Conservation (phyloP, 2,797 vertebrate genomes). For the Oreonectes daqikongensis region DNA sequence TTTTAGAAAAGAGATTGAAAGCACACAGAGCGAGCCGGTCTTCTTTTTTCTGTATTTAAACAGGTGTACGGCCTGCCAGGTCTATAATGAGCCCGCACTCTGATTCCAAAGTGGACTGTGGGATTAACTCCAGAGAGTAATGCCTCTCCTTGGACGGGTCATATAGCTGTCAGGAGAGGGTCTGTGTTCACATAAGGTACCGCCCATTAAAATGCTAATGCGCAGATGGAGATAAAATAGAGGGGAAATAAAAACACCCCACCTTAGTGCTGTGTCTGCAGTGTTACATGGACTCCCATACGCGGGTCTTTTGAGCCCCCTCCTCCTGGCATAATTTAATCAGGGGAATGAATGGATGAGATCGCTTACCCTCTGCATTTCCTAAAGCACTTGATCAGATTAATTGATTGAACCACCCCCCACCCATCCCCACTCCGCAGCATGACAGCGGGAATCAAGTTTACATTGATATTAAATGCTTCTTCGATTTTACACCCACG, state of each 20-base stretch:
- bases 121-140: slow-evolving; percentile 61
- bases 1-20: slow-evolving; percentile 30
- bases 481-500: slow-evolving; percentile 62
- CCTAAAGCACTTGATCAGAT: slow-evolving; percentile 17
- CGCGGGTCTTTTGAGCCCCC: slow-evolving; percentile 63
- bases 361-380: slow-evolving; percentile 71
- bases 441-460: slow-evolving; percentile 70
- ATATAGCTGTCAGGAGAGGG: slow-evolving; percentile 64
- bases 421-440: slow-evolving; percentile 46
- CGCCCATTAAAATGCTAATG: slow-evolving; percentile 67
- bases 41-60: slow-evolving; percentile 40
- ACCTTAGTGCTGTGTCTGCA: slow-evolving; percentile 57
- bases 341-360: slow-evolving; percentile 83
- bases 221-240: slow-evolving; percentile 44
- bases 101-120: slow-evolving; percentile 39
- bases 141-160: slow-evolving; percentile 52
- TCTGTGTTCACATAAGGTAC: slow-evolving; percentile 61
- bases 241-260: slow-evolving; percentile 53
- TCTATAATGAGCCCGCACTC: slow-evolving; percentile 34
- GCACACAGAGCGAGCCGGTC: slow-evolving; percentile 1
- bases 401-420: slow-evolving; percentile 69
- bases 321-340: slow-evolving; percentile 79
- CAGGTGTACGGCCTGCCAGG: slow-evolving; percentile 23
- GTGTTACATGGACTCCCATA: slow-evolving; percentile 50
- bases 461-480: slow-evolving; percentile 80